A percentile compares a stretch with the other conserved stretches of the same genome.
phyloP scores from a whole-genome alignment of 2,888 invertebrate species.

The Polylopha cassiicola region DNA sequence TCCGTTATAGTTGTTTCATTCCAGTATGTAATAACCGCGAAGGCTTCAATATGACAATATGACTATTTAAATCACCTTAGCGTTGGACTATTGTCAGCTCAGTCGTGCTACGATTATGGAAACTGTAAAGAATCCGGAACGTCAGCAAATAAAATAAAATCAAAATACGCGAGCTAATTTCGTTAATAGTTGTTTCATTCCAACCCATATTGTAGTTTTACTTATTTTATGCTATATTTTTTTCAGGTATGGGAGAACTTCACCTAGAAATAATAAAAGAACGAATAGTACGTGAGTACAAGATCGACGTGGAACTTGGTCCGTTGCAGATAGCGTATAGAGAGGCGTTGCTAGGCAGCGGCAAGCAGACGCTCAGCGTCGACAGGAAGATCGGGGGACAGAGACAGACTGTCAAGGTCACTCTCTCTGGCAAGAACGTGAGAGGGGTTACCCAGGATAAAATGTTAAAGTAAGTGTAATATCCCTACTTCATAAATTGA shows the following conservation, averaged over 20 bases:
- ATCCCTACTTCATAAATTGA: neutral
- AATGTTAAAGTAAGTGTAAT: constrained; percentile 57
- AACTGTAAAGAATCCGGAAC: no score
- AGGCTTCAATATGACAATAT: no score
- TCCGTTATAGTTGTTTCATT: no score
- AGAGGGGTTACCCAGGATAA: constrained; percentile 60
- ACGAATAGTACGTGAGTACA: constrained; percentile 90
- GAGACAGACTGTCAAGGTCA: constrained; percentile 79
- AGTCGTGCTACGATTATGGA: no score
- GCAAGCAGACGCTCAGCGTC: constrained; percentile 65
- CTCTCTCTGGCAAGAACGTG: constrained; percentile 78
- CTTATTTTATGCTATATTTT: neutral
- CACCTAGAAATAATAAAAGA: constrained; percentile 96
- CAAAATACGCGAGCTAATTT: no score
- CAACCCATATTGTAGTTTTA: no score
- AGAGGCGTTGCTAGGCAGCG: constrained; percentile 79
- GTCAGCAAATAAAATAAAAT: no score
- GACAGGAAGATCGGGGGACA: constrained; percentile 81
- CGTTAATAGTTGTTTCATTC: no score
- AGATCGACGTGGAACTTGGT: constrained; percentile 93
- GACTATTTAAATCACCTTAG: no score
- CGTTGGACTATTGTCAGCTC: no score
- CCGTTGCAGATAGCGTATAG: constrained; percentile 94
- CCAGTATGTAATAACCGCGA: no score
- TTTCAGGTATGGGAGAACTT: constrained; percentile 95